Evolutionary conservation across 1,140 invertebrate genomes (phyloP), one percentile per base, ranked within the genome.

Genomic region (Prorops nasuta): DNA sequence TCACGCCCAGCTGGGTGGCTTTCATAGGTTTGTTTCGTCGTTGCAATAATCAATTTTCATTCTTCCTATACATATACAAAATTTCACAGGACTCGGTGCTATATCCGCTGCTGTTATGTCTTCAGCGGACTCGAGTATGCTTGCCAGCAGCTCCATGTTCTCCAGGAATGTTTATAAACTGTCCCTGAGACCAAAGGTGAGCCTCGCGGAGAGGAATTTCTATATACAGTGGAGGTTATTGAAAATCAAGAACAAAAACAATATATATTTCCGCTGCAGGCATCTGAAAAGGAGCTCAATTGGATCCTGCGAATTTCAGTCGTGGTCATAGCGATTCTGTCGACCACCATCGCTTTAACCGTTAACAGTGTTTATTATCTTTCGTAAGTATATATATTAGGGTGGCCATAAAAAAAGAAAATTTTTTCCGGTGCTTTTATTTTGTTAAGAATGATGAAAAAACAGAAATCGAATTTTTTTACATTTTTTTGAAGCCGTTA

Each of bases 31-130:
- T 63, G 58, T 47, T 21, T 10, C 10, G 12, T 10, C n/a, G 10
- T 28, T 6, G 10, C 4, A 6, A 28, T 6, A 28, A 28, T 4
- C 4, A 28, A 28, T 28, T 28, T 6, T 4, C 10, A 6, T 28
- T 4, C 24, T 6, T 28, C 24, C 4, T 28, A 10, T 6, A 28
- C 4, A 28, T 6, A 6, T 28, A 28, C 4, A 28, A 6, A 28
- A 28, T 6, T 37, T 21, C 58, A 72, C 85, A 71, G 89, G 89
- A n/a, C 77, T 91, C 2, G 89, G 89, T 8, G 86, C 88, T 3
- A 86, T 92, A 18, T 87, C 86, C 1, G 88, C 88, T 3, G 87
- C 88, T n/a, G 85, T 90, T 1, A 89, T 91, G 88, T 89, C 87
- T 3, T 91, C 89, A 6, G 88, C 89, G 1, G 89, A 91, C 67